Conservation (phyloP, 2,888 invertebrate species). For the Apamea monoglypha region DNA sequence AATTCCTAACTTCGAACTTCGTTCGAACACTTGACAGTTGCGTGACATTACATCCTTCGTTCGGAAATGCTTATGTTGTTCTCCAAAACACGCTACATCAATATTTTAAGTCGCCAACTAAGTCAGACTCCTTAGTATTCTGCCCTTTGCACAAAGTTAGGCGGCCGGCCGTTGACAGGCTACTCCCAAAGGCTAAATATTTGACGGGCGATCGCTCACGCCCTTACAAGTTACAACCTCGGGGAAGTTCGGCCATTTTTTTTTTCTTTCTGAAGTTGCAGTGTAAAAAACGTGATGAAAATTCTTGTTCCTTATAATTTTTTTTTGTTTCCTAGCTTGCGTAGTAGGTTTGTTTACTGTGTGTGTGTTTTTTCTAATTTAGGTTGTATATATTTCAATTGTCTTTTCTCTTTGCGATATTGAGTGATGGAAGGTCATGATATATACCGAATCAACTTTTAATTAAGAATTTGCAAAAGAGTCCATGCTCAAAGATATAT, state of each 20-base stretch:
- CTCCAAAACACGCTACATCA: constrained; percentile 33
- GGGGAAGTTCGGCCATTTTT: constrained; percentile 37
- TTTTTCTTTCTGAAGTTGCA: constrained; percentile 55
- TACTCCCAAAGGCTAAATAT: constrained; percentile 66
- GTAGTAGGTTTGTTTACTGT: not conserved
- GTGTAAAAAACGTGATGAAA: constrained; percentile 47
- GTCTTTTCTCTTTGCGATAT: not conserved
- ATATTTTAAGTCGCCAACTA: constrained; percentile 52
- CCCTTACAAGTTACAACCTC: constrained; percentile 44
- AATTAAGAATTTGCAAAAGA: not conserved
- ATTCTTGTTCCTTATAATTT: constrained; percentile 22
- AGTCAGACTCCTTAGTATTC: constrained; percentile 54
- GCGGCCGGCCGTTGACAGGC: constrained; percentile 66
- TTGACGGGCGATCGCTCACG: constrained; percentile 68
- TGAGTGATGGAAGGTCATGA: not conserved
- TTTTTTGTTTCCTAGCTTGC: constrained; percentile 5
- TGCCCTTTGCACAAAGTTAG: constrained; percentile 60
- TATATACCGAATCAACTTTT: not conserved
- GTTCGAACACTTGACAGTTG: constrained; percentile 29
- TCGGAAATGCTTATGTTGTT: constrained; percentile 13
- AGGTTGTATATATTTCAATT: not conserved
- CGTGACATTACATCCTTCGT: constrained; percentile 12
- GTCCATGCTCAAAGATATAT: not conserved
- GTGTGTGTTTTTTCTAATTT: not conserved
- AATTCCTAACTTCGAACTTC: not conserved